Base-by-base conservation (phyloP, 2,113 vertebrate genomes). In the Datnioides undecimradiatus region DNA sequence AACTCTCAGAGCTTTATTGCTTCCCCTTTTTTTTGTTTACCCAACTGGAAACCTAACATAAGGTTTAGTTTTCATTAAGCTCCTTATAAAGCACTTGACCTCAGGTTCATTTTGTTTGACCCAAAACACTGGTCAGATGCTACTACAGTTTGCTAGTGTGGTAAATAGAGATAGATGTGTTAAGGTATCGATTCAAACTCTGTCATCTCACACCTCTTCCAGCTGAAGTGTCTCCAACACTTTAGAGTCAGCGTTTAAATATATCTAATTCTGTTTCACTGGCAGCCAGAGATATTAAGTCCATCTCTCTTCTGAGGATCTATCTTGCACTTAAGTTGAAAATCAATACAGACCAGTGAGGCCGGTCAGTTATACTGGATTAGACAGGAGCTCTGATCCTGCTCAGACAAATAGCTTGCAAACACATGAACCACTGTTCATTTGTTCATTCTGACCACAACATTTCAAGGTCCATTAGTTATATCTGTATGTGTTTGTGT, bases 271-370 rank as follows among this genome's bases (percentile, higher is more conserved):
- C 73, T 76, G 49, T 54, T 54, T 82, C 74, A 55, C 72, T 72
- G 66, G 46, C 70, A 80, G 78, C 54, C 40, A 66, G 60, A 78
- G 68, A 86, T 88, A 80, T 86, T 79, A 86, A 83, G 70, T 77
- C 67, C 34, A 70, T 89, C 77, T 84, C 41, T 80, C 65, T 60
- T 82, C 73, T 43, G 23, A 73, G 65, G 65, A 84, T 84, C 66
- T 82, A 57, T 84, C 75, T 66, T 82, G 65, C 41, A 60, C 82
- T 81, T 79, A 67, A 36, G 79, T 59, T 71, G 52, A 68, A 87
- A 91, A 91, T 93, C 92, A 81, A 92, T 93, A 83, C 2, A 33
- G 55, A 69, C 68, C 51, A 10, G 76, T 72, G 72, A 77, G 67
- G 70, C 73, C 14, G 14, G 64, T 80, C 80, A 75, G 55, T 85